Conservation (phyloP, 2,797 vertebrate genomes). For the Delichon dasypus region DNA sequence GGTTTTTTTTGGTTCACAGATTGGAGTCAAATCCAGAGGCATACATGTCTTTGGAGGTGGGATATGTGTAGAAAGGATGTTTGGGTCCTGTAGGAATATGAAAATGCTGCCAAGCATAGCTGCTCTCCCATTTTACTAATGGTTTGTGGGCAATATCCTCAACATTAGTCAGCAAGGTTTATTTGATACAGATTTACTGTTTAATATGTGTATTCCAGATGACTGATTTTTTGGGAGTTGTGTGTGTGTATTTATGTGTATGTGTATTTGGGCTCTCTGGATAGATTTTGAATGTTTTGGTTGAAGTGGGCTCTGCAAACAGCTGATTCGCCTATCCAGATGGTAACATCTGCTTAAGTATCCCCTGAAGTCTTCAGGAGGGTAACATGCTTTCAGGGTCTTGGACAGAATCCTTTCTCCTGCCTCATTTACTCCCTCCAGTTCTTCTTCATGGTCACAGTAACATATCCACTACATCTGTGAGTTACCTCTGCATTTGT, state of each 20-base stretch:
- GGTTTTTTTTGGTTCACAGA: not conserved
- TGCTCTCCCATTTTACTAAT: not conserved
- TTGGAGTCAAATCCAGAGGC: not conserved
- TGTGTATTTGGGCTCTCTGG: not conserved
- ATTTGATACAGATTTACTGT: not conserved
- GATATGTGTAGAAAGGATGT: not conserved
- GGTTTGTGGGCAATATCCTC: not conserved
- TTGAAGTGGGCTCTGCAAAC: not conserved
- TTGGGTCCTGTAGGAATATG: not conserved
- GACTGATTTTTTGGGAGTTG: not conserved
- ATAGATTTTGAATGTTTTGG: not conserved
- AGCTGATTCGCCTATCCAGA: not conserved
- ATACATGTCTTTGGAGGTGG: not conserved
- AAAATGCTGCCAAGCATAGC: not conserved
- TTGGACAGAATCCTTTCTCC: not conserved
- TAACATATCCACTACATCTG: not conserved
- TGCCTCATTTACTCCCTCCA: not conserved
- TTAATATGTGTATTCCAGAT: not conserved
- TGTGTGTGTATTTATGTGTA: not conserved
- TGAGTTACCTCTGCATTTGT: conserved; percentile 12
- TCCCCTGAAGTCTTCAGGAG: not conserved
- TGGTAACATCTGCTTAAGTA: not conserved
- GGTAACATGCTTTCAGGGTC: not conserved
- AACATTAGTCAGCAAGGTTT: not conserved
- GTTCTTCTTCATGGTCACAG: not conserved